Base-by-base conservation (phyloP, 2,113 vertebrate genomes). In the Pagrus major region DNA sequence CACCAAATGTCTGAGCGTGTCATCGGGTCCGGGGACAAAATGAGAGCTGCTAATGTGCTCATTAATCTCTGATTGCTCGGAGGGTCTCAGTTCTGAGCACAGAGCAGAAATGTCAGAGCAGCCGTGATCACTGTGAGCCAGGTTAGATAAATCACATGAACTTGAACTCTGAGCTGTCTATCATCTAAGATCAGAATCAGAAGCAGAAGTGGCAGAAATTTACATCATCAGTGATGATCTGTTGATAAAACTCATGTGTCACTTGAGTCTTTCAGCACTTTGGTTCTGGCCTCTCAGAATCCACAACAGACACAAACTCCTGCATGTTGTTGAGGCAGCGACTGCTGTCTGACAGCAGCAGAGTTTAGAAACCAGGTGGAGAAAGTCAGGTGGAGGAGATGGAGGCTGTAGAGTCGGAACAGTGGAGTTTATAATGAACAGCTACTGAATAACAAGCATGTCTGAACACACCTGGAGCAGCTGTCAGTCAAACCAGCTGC, bases 11-110 rank as follows among this genome's bases (percentile, higher is more conserved):
- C 47, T n/a, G 47, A 51, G 47, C 11, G 47, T 46, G 2, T 51
- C 23, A 11, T 51, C 23, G 47, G 16, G 15, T 18, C 42, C 42
- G 7, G 42, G 1, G 44, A 23, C 47, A 51, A 1, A 10, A 23
- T 51, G 47, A 23, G 47, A 51, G 2, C 21, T 20, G 20, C 35
- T 74, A 56, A 63, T 55, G 35, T 52, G 68, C 55, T 80, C 76
- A 80, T 85, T 80, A 76, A 70, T 80, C 77, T 76, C 6, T 18
- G 42, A 76, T 39, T 66, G 42, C 58, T 71, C 8, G 8, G 37
- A 76, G 51, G 66, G 21, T 47, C 42, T 33, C 42, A 33, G 39
- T 54, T 61, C 21, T 76, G 58, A 78, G n/a, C 27, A 51, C 44
- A 41, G 61, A 47, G n/a, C 67, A 65, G 58, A 75, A 65, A 71